Base-by-base conservation (phyloP, 2,888 invertebrate species). In the Andrena fulva region DNA sequence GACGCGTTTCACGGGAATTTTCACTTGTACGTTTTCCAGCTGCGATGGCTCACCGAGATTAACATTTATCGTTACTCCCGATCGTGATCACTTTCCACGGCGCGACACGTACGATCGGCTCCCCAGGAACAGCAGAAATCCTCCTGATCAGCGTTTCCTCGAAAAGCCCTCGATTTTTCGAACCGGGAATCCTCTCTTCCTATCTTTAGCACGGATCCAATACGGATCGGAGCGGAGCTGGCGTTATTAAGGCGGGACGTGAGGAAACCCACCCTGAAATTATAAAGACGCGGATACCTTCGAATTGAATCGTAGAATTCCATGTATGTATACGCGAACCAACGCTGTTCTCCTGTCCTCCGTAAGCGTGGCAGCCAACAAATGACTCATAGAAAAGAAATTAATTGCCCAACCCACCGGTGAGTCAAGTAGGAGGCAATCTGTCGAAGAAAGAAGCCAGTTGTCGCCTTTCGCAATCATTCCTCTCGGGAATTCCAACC, bases 141-240 rank as follows among this genome's bases (percentile, higher is more conserved):
- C 66, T 29, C 29, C 31, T 50, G 77, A 77, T 88, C 88, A 89
- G 84, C 86, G 81, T 75, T 87, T 86, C 66, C 82, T 35, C 62
- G 52, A 79, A 86, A 87, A 79, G 75, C 77, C 76, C 78, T 80
- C 56, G 77, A 74, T 60, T 76, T 75, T 70, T 77, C 69, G 50
- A 59, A 59, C 70, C 35, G 66, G 24, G 56, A 27, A 42, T 54
- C 60, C 48, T 16, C 48, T 20, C 16, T 24, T 52, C 16, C 67
- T 70, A 81, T 68, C 82, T 52, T 81, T 20, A 42, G 24, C 29
- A 63, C 2, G 54, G 12, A 68, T 75, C 63, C 82, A 68, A 82
- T 81, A 68, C 50, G 63, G 63, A 48, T 35, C 16, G 35, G 16
- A 56, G 29, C 6, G 33, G 60, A 33, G 33, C 31, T 42, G n/a